Base-by-base conservation (phyloP, 2,797 vertebrate species). In the Lepilemur septentrionalis region DNA sequence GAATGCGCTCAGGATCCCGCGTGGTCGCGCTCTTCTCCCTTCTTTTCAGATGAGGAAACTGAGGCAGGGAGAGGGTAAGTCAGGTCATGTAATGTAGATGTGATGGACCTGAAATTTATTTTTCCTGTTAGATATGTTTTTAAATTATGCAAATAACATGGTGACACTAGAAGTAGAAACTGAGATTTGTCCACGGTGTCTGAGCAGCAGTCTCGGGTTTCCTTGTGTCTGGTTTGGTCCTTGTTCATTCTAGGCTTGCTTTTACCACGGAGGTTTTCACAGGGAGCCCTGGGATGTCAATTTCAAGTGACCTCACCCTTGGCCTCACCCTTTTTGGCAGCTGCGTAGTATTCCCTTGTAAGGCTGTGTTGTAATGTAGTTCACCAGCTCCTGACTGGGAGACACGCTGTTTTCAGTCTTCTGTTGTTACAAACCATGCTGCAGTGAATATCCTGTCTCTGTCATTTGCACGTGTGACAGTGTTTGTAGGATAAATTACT, bases 281-380 rank as follows among this genome's bases (percentile, higher is more conserved):
- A 46, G 32, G 38, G 3, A 1, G 0, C 38, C 52, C 43, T 3
- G 28, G 30, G 67, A 12, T 3, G 4, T 8, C 12, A 1, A 8
- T 20, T 52, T 48, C 50, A 13, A 59, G n/a, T 41, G 3, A 22
- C 32, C n/a, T 1, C 48, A 30, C 4, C 43, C 86, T 50, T 70
- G 5, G 22, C 28, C 30, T 1, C 52, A 30, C 4, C n/a, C 89
- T 46, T 59, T 83, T 48, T 38, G 46, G 72, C 10, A 50, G 63
- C 61, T 12, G 25, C 15, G 0, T 23, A 0, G 38, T 38, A n/a
- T 38, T 83, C 75, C n/a, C 0, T 5, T 0, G 3, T 23, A 13
- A 61, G 70, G n/a, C 9, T 2, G 13, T 14, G 0, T 2, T 11
- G 4, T 52, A 43, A 41, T 59, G 55, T 25, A 15, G 38, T 32